These are phyloP conservation scores for Amblyopsis hoosieri DNA, from an alignment of 2,797 vertebrate genomes.

Conservation along the genomic window DNA sequence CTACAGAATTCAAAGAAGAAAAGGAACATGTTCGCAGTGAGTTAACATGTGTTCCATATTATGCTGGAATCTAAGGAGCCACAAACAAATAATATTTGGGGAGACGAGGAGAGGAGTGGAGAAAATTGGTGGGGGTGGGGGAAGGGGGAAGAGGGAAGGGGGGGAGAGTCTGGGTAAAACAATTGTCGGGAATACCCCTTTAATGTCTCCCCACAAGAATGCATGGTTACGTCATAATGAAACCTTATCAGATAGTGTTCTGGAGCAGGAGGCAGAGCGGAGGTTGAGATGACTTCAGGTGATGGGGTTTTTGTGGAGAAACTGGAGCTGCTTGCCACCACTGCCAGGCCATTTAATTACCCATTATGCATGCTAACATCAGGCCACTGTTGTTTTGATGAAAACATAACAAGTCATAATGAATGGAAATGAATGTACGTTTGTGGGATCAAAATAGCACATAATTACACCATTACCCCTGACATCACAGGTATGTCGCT, in stretches of 20 bases:
- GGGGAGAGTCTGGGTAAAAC: too few species aligned
- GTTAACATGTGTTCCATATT: too few species aligned
- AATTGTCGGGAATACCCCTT: too few species aligned
- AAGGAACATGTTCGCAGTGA: too few species aligned
- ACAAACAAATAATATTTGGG: too few species aligned
- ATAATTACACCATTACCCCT: conserved; percentile 80
- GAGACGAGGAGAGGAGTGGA: too few species aligned
- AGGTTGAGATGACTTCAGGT: conserved; percentile 4
- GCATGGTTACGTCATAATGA: conserved; percentile 12
- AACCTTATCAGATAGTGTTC: conserved; percentile 37
- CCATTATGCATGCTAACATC: conserved; percentile 78
- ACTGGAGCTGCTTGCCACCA: conserved; percentile 44
- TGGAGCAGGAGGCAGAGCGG: conserved; percentile 17
- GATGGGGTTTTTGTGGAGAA: conserved; percentile 34
- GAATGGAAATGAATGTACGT: conserved; percentile 82
- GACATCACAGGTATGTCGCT: conserved; percentile 74
- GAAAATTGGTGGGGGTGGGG: too few species aligned
- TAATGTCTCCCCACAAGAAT: conserved; percentile 42
- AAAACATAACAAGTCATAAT: conserved; percentile 78
- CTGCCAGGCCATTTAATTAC: conserved; percentile 50
- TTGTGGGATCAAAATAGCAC: conserved; percentile 78
- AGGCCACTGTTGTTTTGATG: conserved; percentile 72
- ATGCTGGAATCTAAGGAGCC: too few species aligned
- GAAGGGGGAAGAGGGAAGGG: too few species aligned
- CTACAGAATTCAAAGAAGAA: too few species aligned